Evolutionary conservation across 2,888 invertebrate genomes (phyloP).

Genomic region (Spilarctia lutea): DNA sequence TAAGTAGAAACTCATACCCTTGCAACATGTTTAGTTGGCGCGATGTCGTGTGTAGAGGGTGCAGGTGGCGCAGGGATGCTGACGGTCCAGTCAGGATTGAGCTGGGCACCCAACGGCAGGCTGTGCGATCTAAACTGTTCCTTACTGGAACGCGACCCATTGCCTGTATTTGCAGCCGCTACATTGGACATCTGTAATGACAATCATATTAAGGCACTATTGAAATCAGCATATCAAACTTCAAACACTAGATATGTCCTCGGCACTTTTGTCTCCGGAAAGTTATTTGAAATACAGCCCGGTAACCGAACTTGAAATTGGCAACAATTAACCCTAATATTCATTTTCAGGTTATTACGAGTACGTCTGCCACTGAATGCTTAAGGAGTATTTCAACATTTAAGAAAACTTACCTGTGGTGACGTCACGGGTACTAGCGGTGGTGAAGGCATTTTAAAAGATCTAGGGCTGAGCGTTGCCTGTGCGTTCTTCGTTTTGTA

Average conservation of each 20-base stretch:
- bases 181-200: conserved; percentile 41
- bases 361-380: background rate
- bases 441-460: conserved; percentile 83
- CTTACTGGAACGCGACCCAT: conserved; percentile 55
- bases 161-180: conserved; percentile 33
- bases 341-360: background rate
- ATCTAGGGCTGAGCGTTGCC: conserved; percentile 55
- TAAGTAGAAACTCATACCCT: conserved; percentile 63
- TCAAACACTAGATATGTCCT: background rate
- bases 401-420: conserved; percentile 65
- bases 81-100: conserved; percentile 79
- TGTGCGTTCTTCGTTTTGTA: conserved; percentile 70
- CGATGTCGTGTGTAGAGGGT: conserved; percentile 55
- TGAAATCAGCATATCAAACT: background rate
- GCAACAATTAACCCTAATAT: background rate
- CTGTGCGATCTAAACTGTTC: conserved; percentile 89
- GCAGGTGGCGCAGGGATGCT: conserved; percentile 57
- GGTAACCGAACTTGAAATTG: no score
- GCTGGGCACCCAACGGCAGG: conserved; percentile 86
- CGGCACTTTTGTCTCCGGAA: background rate
- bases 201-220: background rate
- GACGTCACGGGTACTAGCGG: conserved; percentile 68
- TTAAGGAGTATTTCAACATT: background rate
- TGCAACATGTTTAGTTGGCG: conserved; percentile 72
- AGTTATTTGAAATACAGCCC: background rate